These are phyloP conservation scores for Helogale parvula DNA, from an alignment of 2,113 vertebrate genomes.

Conservation along the genomic window DNA sequence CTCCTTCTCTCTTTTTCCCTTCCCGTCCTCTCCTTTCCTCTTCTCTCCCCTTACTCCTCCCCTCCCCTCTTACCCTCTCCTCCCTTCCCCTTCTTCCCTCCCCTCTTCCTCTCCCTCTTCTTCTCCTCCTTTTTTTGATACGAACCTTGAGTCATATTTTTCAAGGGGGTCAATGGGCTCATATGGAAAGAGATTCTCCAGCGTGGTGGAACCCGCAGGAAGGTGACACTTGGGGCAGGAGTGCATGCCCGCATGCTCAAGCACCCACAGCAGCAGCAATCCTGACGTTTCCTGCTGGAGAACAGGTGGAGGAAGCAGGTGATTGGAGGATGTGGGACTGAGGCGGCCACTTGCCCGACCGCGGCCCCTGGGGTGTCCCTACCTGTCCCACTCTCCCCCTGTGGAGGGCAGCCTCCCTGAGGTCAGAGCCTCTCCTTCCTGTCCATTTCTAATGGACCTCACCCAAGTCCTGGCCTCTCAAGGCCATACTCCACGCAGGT, in stretches of 20 bases:
- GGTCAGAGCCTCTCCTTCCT: too few relatives aligned
- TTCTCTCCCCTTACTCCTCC: fast-evolving
- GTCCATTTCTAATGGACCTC: fast-evolving
- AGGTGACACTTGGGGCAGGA: neutral
- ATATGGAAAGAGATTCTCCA: neutral
- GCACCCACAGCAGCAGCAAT: fast-evolving
- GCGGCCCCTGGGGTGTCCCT: too few relatives aligned
- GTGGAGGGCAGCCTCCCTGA: fast-evolving
- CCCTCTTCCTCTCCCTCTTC: too few relatives aligned
- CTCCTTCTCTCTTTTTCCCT: fast-evolving
- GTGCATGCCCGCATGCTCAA: fast-evolving
- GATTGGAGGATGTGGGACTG: fast-evolving
- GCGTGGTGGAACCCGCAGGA: neutral
- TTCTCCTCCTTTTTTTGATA: neutral
- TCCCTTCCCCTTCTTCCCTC: too few relatives aligned
- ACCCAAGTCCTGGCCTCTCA: fast-evolving
- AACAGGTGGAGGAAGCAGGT: fast-evolving
- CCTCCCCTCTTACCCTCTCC: fast-evolving
- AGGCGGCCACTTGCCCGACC: fast-evolving
- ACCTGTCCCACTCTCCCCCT: too few relatives aligned
- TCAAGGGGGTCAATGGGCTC: neutral
- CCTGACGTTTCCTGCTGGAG: fast-evolving
- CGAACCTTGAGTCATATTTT: neutral
- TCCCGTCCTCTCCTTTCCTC: fast-evolving
- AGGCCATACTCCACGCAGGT: fast-evolving